Base-by-base conservation (phyloP, 2,797 vertebrate genomes). In the Sebastes miniatus region DNA sequence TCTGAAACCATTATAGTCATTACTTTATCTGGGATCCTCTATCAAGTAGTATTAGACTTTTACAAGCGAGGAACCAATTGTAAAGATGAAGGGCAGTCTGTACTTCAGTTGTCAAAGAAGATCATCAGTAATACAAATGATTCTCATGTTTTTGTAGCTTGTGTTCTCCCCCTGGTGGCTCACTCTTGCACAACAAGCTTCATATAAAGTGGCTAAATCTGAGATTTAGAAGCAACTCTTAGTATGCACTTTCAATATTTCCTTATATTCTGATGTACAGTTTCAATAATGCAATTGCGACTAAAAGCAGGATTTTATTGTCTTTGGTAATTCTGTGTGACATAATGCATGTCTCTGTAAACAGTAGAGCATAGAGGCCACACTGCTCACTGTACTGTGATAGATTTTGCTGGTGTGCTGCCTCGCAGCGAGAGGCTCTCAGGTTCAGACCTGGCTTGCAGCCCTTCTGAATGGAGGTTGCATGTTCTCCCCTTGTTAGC, bases 131-230 rank as follows among this genome's bases (percentile, higher is more conserved):
- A 69, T 3, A 64, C 22, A 69, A 76, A 67, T 58, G 20, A 80
- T 63, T 80, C 69, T 68, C 62, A 47, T 71, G 36, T 73, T 69
- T 72, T 6, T 83, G 80, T 12, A 79, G 84, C 77, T 76, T 80
- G 56, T 85, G 76, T 84, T 87, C 63, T 75, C 90, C 90, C 85
- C 87, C 89, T 83, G 67, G 88, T 84, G 90, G 90, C 47, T 77
- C 4, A n/a, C 58, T 59, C 12, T 18, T 58, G 69, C 1, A 4
- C 7, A 24, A 13, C 6, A n/a, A 56, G 54, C 52, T 79, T 59
- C 8, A 56, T 66, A 20, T 66, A 2, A 47, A 71, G 25, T 29
- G 27, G 27, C 25, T 47, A 74, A n/a, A 70, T 31, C 58, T 73
- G 14, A 68, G 9, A 31, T 77, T 65, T 68, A 34, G 6, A 59